Evolutionary conservation across 2,888 invertebrate genomes (phyloP), one percentile per base, ranked within the genome.

Genomic region (Camponotus fellah): DNA sequence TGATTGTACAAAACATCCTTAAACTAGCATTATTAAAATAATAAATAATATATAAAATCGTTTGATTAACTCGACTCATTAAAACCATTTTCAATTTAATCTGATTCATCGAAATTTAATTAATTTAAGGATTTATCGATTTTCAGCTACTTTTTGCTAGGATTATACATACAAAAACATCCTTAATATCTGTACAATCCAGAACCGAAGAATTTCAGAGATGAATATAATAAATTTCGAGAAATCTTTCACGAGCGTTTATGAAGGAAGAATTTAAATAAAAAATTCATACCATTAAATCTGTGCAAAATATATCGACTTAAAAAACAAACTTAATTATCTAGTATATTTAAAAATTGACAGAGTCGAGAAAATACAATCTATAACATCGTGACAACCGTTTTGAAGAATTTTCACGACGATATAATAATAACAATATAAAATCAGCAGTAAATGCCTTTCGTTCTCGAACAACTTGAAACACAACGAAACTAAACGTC

Each of bases 391-490:
- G 40, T 21, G 21, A 34, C 12, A 8, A 34, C 21, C 17, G 14
- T 77, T 56, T 53, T 12, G 40, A 40, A 43, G 10, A 56, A 68
- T 53, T n/a, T 14, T 21, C 10, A n/a, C 32, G 26, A 53, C 9
- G 40, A 43, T 53, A 43, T 53, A 40, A 26, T 56, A 77, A 77
- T 68, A 58, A 77, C 32, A n/a, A n/a, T 77, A 40, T 32, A 1
- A 46, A 34, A 60, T 8, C 10, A 21, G 6, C 26, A 58, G 10
- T 17, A 43, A 69, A 43, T 58, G 32, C 43, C 66, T 14, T 43
- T 43, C n/a, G 32, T 69, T 77, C 66, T 77, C n/a, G 17, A 66
- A 53, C 32, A 77, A 77, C 56, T 37, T 40, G 8, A 14, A n/a
- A 5, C 34, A 58, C 32, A 58, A 21, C 68, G 37, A 49, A 60